Evolutionary conservation across 1,140 invertebrate genomes (phyloP).

Genomic region (Akabosia matsudoensis): DNA sequence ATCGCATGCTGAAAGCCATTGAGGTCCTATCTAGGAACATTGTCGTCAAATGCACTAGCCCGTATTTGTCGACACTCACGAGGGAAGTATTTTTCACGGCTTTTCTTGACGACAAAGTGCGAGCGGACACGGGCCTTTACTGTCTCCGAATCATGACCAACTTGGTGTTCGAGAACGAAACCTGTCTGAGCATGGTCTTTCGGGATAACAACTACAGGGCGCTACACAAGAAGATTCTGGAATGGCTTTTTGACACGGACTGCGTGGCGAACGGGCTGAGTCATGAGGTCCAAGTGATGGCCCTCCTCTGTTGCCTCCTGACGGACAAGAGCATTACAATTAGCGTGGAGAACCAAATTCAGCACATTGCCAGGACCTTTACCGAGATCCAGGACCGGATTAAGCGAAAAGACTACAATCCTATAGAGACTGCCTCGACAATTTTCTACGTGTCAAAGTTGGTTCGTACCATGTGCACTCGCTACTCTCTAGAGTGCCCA

Average conservation of each 20-base stretch:
- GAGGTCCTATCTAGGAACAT: slow-evolving; percentile 17
- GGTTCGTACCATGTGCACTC: background rate
- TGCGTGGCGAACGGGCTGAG: no score
- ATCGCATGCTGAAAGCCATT: background rate
- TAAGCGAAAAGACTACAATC: background rate
- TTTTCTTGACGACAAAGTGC: background rate
- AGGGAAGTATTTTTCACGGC: background rate
- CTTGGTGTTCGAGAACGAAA: background rate
- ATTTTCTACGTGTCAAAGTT: background rate
- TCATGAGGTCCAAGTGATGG: background rate
- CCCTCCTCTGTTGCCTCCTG: background rate
- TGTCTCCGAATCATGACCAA: background rate
- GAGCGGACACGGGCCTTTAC: background rate
- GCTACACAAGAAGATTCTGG: background rate
- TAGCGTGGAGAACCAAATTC: background rate
- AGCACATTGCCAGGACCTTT: background rate
- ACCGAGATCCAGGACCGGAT: background rate
- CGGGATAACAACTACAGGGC: background rate
- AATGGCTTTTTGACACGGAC: background rate
- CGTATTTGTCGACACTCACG: slow-evolving; percentile 10
- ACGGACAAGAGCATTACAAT: background rate
- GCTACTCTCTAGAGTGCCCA: no score
- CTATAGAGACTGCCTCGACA: background rate
- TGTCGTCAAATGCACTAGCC: background rate
- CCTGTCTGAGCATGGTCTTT: background rate